Evolutionary conservation across 2,113 vertebrate genomes (phyloP).

Genomic region (rat (Rattus norvegicus)): GRCr8 NC_086039.1:44765001-44765500

Average conservation of each 20-base stretch:
- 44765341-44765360: neutral
- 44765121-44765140: too few species aligned
- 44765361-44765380: neutral
- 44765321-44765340: neutral
- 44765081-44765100: neutral
- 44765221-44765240: neutral
- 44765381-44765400: neutral
- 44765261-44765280: neutral
- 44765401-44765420: neutral
- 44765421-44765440: neutral
- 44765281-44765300: neutral
- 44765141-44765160: neutral
- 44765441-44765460: neutral
- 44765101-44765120: neutral
- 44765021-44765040: neutral
- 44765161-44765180: neutral
- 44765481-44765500: neutral
- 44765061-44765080: neutral
- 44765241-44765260: neutral
- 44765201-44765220: neutral
- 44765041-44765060: rapidly evolving
- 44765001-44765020: neutral
- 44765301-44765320: neutral
- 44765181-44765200: neutral
- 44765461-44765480: neutral